A percentile compares a stretch with the other conserved stretches of the same genome.
phyloP scores from a whole-genome alignment of 2,888 invertebrate genomes.

The Ectobius pallidus region DNA sequence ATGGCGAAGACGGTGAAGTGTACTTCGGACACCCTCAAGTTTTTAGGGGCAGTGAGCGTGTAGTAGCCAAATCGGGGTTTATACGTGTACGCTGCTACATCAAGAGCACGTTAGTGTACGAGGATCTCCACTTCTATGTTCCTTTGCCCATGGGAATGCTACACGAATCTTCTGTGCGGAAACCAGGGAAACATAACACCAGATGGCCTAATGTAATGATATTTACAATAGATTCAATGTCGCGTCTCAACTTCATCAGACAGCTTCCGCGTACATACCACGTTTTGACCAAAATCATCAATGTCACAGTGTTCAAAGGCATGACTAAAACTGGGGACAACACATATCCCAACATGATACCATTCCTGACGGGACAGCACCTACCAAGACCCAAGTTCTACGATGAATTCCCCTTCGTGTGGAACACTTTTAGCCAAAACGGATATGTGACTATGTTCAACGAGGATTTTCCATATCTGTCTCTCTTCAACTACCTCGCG shows the following conservation, averaged over 20 bases:
- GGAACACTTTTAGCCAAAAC: conserved; percentile 52
- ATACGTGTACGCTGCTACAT: conserved; percentile 46
- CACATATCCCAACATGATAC: conserved; percentile 59
- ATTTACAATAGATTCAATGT: conserved; percentile 55
- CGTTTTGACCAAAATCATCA: conserved; percentile 49
- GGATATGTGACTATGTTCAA: conserved; percentile 55
- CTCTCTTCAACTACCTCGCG: conserved; percentile 55
- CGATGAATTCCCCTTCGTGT: conserved; percentile 53
- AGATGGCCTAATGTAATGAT: conserved; percentile 50
- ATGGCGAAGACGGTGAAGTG: conserved; percentile 43
- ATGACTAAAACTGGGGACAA: conserved; percentile 61
- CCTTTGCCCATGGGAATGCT: conserved; percentile 1
- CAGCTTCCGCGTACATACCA: conserved; percentile 51
- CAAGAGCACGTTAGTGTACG: conserved; percentile 44
- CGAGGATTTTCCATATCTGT: conserved; percentile 55
- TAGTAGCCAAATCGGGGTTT: conserved; percentile 42
- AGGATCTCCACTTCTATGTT: conserved; percentile 46
- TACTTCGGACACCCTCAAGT: conserved; percentile 37
- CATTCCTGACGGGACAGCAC: conserved; percentile 53
- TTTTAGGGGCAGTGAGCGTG: conserved; percentile 41
- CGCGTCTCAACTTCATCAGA: conserved; percentile 53
- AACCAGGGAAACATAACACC: conserved; percentile 38
- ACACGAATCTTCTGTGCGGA: not conserved
- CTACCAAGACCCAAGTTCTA: conserved; percentile 28
- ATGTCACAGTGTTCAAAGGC: conserved; percentile 51